phyloP scores from a whole-genome alignment of 2,113 vertebrate species.

The Equus przewalskii region DNA sequence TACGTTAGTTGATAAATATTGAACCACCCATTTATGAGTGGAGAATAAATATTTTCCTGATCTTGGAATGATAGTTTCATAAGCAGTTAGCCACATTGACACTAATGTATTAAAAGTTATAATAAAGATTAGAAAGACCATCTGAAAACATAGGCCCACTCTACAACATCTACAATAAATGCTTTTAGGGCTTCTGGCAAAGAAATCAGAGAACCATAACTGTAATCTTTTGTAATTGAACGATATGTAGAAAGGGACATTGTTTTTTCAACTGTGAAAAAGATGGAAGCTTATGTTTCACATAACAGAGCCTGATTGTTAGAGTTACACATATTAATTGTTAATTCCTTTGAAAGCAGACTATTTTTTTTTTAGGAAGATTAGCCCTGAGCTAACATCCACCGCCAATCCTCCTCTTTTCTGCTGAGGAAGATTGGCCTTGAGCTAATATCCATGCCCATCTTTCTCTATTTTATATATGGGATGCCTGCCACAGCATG shows the following conservation, averaged over 20 bases:
- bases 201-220: background rate
- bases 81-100: background rate
- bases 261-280: conserved; percentile 33
- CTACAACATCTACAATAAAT: background rate
- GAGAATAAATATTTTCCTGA: background rate
- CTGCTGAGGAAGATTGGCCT: too few species aligned
- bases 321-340: conserved; percentile 49
- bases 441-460: too few species aligned
- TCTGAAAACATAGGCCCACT: background rate
- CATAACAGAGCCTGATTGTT: conserved; percentile 12
- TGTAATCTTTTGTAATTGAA: background rate
- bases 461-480: too few species aligned
- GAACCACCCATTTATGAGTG: background rate
- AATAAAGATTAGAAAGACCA: background rate
- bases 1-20: background rate
- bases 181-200: background rate
- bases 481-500: too few species aligned
- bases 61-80: background rate
- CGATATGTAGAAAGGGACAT: background rate
- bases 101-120: background rate
- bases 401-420: too few species aligned
- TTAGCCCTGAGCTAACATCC: too few species aligned
- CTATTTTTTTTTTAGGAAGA: background rate
- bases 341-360: conserved; percentile 2
- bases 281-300: background rate